phyloP scores from a whole-genome alignment of 2,888 invertebrate species.

The Xanthia icteritia region DNA sequence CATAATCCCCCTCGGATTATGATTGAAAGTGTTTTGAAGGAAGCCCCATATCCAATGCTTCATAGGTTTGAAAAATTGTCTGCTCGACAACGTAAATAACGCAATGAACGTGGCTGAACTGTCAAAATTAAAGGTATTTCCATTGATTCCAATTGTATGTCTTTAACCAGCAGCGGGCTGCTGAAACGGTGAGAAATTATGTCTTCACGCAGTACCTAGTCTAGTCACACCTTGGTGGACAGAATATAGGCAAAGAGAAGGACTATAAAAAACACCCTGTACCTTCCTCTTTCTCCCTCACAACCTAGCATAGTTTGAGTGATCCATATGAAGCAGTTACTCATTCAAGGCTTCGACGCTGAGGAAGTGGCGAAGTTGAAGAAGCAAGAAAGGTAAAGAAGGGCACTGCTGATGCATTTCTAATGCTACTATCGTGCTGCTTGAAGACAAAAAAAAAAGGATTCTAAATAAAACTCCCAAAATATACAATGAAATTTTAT shows the following conservation, averaged over 20 bases:
- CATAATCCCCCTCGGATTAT: no score
- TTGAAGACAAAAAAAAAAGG: neutral
- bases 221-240: neutral
- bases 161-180: neutral
- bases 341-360: neutral
- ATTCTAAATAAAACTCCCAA: conserved; percentile 69
- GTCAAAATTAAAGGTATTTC: neutral
- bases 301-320: neutral
- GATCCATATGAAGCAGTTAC: neutral
- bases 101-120: neutral
- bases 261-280: neutral
- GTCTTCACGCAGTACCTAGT: neutral
- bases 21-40: neutral
- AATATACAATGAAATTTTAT: conserved; percentile 86
- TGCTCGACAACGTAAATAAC: neutral
- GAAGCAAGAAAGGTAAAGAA: no score
- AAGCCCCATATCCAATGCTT: neutral
- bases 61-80: neutral
- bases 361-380: neutral
- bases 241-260: neutral
- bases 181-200: neutral
- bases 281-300: no score
- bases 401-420: no score
- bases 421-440: neutral
- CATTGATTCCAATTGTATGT: neutral